These are phyloP conservation scores for Chironomus riparius DNA, from an alignment of 2,888 invertebrate genomes.

Conservation along the genomic window DNA sequence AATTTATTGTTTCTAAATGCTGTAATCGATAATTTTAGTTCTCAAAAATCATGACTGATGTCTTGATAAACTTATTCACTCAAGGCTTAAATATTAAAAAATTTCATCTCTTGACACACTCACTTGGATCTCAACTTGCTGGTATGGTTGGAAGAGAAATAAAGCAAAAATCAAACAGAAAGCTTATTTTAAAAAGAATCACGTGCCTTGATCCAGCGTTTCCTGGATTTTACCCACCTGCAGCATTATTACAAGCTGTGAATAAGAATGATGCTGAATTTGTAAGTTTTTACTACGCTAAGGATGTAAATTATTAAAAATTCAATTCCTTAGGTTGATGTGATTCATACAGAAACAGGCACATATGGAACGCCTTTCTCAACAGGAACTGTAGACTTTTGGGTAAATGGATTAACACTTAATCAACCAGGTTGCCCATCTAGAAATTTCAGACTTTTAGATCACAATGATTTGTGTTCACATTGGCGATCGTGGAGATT, in stretches of 20 bases:
- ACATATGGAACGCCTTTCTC: constrained; percentile 50
- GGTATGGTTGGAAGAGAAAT: not conserved
- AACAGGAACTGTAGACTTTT: constrained; percentile 41
- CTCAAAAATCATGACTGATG: not conserved
- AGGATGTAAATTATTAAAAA: no score
- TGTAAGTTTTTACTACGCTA: no score
- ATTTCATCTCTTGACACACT: constrained; percentile 4
- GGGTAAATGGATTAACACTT: constrained; percentile 30
- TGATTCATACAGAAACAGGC: constrained; percentile 61
- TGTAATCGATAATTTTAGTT: constrained; percentile 9
- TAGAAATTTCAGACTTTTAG: constrained; percentile 38
- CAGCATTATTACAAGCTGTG: constrained; percentile 44
- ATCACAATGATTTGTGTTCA: constrained; percentile 46
- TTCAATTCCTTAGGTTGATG: constrained; percentile 42
- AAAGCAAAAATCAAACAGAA: not conserved
- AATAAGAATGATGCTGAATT: constrained; percentile 48
- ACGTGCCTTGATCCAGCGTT: constrained; percentile 31
- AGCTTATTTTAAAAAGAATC: constrained; percentile 17
- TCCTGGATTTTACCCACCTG: constrained; percentile 29
- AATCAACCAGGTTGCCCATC: constrained; percentile 31
- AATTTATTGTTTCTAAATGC: not conserved
- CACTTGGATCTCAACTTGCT: not conserved
- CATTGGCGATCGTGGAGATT: constrained; percentile 55
- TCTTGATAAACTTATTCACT: not conserved
- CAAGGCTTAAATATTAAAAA: not conserved